These are phyloP conservation scores for Mesochorus sp. DNA, from an alignment of 2,888 invertebrate species.

Conservation along the genomic window DNA sequence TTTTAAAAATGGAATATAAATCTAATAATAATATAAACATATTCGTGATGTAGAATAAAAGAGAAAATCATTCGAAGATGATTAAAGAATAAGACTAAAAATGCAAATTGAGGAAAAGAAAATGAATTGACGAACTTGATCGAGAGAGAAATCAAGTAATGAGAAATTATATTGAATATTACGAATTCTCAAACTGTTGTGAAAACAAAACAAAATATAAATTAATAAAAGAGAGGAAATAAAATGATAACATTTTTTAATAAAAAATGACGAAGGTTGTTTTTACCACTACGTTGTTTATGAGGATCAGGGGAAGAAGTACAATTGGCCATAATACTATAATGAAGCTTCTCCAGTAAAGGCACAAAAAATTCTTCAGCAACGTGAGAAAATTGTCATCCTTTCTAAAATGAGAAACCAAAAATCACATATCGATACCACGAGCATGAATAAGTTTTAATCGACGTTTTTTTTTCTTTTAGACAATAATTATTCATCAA, in stretches of 20 bases:
- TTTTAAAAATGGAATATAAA: too few relatives aligned
- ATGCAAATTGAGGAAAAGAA: too few relatives aligned
- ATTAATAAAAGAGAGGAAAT: constrained; percentile 15
- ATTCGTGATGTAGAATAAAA: too few relatives aligned
- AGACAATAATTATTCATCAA: too few relatives aligned
- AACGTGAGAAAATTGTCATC: constrained; percentile 62
- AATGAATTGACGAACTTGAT: too few relatives aligned
- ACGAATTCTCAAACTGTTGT: neutral
- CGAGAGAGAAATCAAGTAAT: neutral
- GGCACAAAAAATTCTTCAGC: constrained; percentile 82
- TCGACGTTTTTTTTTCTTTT: neutral
- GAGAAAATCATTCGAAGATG: too few relatives aligned
- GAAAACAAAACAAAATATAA: constrained; percentile 3
- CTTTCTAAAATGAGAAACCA: constrained; percentile 67
- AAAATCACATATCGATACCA: neutral
- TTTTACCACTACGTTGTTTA: constrained; percentile 83
- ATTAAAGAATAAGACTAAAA: too few relatives aligned
- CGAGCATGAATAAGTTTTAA: neutral
- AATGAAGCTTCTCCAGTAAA: constrained; percentile 90
- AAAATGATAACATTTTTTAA: neutral
- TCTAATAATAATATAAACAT: too few relatives aligned
- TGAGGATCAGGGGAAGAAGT: constrained; percentile 87
- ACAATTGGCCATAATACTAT: constrained; percentile 88
- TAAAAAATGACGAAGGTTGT: neutral
- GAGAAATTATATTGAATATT: neutral